Conservation (phyloP, 35 echinoderm and acorn worm species). For the Eucidaris tribuloides region DNA sequence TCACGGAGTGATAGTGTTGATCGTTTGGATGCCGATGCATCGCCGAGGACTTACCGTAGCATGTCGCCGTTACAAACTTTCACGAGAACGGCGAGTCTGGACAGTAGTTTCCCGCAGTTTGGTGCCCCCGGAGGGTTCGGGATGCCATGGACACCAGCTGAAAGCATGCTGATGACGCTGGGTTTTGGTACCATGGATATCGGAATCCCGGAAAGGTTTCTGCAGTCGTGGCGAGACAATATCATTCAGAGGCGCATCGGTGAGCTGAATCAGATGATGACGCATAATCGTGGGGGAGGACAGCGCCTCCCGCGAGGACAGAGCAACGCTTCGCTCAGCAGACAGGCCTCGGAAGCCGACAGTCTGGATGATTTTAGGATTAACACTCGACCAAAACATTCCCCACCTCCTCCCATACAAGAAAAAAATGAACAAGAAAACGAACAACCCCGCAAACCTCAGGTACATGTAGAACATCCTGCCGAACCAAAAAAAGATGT, state of each 20-base stretch:
- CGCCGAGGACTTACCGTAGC: slow-evolving; percentile 16
- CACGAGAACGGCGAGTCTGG: slow-evolving; percentile 60
- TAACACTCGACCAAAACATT: not conserved
- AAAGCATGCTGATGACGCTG: slow-evolving; percentile 76
- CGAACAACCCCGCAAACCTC: too few relatives aligned
- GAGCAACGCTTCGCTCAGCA: not conserved
- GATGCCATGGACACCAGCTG: slow-evolving; percentile 57
- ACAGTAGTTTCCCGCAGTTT: slow-evolving; percentile 40
- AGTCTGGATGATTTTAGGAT: slow-evolving; percentile 1
- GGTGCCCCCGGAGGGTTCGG: slow-evolving; percentile 13
- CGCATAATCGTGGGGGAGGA: too few relatives aligned
- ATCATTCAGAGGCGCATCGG: slow-evolving; percentile 51
- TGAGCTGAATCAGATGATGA: slow-evolving; percentile 15
- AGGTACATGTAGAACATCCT: not conserved
- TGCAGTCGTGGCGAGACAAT: slow-evolving; percentile 75
- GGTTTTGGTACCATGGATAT: slow-evolving; percentile 82
- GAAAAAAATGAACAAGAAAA: not conserved
- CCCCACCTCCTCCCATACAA: slow-evolving; percentile 7
- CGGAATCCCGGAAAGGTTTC: slow-evolving; percentile 80
- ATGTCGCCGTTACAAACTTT: slow-evolving; percentile 41
- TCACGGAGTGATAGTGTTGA: not conserved
- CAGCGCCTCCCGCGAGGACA: not conserved
- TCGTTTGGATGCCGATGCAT: slow-evolving; percentile 19
- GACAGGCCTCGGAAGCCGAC: slow-evolving; percentile 6
- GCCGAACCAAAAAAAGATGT: not conserved